Base-by-base conservation (phyloP, 2,113 vertebrate species). In the Ailurus styani region DNA sequence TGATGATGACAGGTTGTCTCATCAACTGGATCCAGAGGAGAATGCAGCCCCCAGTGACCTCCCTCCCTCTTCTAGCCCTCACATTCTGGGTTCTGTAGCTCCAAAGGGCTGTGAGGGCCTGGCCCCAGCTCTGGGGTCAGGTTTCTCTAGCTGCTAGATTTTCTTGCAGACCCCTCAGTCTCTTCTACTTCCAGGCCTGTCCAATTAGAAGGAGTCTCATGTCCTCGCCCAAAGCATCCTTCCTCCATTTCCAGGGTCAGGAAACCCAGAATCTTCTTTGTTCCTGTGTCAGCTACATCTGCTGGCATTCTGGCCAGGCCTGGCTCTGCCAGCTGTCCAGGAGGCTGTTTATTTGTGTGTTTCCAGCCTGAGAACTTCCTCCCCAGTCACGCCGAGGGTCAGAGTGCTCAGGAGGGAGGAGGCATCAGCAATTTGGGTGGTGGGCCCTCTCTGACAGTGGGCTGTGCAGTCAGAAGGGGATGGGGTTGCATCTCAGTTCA, bases 31-130 rank as follows among this genome's bases (percentile, higher is more conserved):
- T 31, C 21, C 6, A 2, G 31, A 3, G 52, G 27, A 42, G 8
- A n/a, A 37, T 34, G 40, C 0, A 0, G 86, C 10, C 47, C 23
- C 12, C 5, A 34, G 7, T 18, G 42, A 10, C 14, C 34, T 37
- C 4, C 12, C 8, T 52, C 20, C 5, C 4, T 40, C 13, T 21
- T 82, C 42, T 31, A 54, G 12, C 20, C 57, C 68, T 10, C 4
- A 29, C 5, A 1, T 37, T 86, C 15, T 42, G 78, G 15, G 31
- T 31, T 81, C 29, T 70, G 23, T 37, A 50, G 31, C 55, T 52
- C 45, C 7, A 12, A 20, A 57, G 45, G 52, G 7, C 5, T 47
- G 14, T 5, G 20, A 55, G 20, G 37, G 15, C 7, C 15, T 27
- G 6, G 0, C 57, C 50, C n/a, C 7, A 34, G 18, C 21, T 66